These are phyloP conservation scores for Gephyroberyx darwinii DNA, from an alignment of 2,797 vertebrate genomes.

Conservation along the genomic window DNA sequence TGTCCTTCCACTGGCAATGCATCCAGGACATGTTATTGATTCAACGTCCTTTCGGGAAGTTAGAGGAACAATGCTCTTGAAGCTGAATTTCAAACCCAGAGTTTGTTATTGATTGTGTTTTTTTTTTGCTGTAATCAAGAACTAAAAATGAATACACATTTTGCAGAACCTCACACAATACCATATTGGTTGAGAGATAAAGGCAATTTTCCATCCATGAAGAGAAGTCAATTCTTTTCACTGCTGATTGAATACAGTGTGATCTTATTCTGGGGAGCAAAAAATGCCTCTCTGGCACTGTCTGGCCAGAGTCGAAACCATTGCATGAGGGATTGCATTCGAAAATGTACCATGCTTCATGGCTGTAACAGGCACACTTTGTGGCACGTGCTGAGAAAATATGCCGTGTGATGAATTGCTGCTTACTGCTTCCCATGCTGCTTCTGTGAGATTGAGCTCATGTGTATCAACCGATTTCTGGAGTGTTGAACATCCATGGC, in stretches of 20 bases:
- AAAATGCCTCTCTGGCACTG: background rate
- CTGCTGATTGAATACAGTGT: background rate
- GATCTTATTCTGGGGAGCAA: background rate
- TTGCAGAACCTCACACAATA: background rate
- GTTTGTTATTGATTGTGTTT: too few species aligned
- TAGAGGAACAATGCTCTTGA: constrained; percentile 13
- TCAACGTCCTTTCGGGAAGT: constrained; percentile 45
- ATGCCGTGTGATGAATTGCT: constrained; percentile 39
- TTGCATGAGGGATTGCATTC: constrained; percentile 3
- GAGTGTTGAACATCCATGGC: constrained; percentile 57
- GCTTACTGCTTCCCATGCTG: constrained; percentile 38
- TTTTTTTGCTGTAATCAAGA: too few species aligned
- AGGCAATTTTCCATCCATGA: too few species aligned
- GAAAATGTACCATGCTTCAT: constrained; percentile 14
- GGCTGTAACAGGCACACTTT: background rate
- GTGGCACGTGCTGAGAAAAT: constrained; percentile 49
- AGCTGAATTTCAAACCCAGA: background rate
- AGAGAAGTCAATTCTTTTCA: background rate
- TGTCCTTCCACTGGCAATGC: constrained; percentile 36
- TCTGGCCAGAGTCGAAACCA: constrained; percentile 10
- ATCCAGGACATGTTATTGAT: constrained; percentile 54
- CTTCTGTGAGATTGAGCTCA: constrained; percentile 48
- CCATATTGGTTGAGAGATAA: too few species aligned
- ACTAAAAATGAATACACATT: too few species aligned
- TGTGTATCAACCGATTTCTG: constrained; percentile 51